phyloP scores from a whole-genome alignment of 1,140 invertebrate genomes.

The Vanessa tameamea region DNA sequence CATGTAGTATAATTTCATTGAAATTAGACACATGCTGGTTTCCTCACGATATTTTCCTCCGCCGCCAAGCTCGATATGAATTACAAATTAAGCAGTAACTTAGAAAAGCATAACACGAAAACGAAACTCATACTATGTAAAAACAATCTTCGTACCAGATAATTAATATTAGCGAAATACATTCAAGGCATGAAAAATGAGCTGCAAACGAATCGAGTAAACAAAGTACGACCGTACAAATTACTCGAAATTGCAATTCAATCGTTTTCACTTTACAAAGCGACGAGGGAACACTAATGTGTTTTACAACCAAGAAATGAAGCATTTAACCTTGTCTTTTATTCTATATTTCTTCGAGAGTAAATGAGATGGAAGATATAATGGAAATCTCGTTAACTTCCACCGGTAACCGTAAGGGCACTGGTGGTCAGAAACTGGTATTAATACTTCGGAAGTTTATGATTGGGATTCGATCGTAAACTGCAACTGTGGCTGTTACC shows the following conservation, averaged over 20 bases:
- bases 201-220: constrained; percentile 6
- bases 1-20: no score
- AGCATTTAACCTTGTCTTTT: constrained; percentile 10
- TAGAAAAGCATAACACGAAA: no score
- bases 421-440: constrained; percentile 8
- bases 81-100: no score
- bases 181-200: constrained; percentile 5
- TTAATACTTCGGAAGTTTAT: constrained; percentile 28
- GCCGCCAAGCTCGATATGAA: no score
- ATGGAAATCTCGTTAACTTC: constrained; percentile 28
- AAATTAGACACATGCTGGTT: no score
- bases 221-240: constrained; percentile 13
- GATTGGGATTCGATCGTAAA: constrained; percentile 16
- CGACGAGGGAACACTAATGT: constrained; percentile 22
- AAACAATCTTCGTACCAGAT: no score
- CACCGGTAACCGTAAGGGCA: constrained; percentile 22
- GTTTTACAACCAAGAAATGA: constrained; percentile 13
- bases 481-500: constrained; percentile 22
- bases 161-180: background rate
- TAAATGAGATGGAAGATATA: constrained; percentile 11
- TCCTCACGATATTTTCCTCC: no score
- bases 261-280: constrained; percentile 29
- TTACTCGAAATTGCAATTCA: constrained; percentile 28
- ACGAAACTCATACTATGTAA: no score
- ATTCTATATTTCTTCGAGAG: background rate